These are phyloP conservation scores for Acanthornis magna DNA, from an alignment of 2,797 vertebrate genomes.

Conservation along the genomic window DNA sequence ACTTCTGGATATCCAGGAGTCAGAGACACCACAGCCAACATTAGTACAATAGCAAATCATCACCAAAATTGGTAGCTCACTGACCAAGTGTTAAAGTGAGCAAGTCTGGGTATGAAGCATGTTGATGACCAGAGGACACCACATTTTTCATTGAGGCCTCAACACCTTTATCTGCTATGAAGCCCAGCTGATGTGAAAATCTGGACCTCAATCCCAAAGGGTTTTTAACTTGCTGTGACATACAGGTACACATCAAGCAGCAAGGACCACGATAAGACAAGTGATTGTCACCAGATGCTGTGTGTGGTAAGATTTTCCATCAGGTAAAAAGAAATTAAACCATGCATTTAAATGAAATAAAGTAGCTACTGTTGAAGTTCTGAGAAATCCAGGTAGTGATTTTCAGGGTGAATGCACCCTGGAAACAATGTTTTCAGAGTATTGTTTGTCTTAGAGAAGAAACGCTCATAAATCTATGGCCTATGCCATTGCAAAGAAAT, in stretches of 20 bases:
- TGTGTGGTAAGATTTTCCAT: neutral
- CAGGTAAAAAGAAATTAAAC: neutral
- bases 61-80: neutral
- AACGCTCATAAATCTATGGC: neutral
- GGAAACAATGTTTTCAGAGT: neutral
- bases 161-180: neutral
- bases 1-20: neutral
- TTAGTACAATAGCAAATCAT: neutral
- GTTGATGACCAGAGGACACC: neutral
- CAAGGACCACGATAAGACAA: neutral
- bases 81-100: neutral
- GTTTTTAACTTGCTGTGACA: neutral
- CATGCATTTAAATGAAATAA: neutral
- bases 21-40: neutral
- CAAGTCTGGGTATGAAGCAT: neutral
- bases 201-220: neutral
- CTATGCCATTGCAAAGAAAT: neutral
- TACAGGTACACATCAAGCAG: neutral
- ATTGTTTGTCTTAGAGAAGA: constrained; percentile 57
- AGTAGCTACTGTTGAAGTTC: neutral
- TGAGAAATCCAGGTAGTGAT: constrained; percentile 31
- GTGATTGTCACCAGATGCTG: neutral
- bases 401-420: neutral
- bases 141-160: neutral
- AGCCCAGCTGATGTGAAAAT: neutral